Percentiles rank a stretch among this genome's conserved stretches.
Conservation (phyloP, 2,888 invertebrate genomes). For the Crematogaster levior region DNA sequence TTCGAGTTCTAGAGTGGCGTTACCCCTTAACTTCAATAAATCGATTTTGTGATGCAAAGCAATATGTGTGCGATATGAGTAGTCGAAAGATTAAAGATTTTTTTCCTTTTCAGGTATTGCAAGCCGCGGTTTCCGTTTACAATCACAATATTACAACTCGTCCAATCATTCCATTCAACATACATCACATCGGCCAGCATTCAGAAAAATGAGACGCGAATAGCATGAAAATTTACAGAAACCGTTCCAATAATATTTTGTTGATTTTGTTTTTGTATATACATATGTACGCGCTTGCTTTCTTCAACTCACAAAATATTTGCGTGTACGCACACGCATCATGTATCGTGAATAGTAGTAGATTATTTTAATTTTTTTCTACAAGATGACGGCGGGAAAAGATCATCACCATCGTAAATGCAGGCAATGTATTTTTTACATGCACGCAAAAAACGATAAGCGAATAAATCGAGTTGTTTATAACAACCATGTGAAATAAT, state of each 20-base stretch:
- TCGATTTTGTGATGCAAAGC: background rate
- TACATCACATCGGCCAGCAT: slow-evolving; percentile 78
- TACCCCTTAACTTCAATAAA: slow-evolving; percentile 12
- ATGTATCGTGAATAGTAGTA: slow-evolving; percentile 69
- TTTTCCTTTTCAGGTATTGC: slow-evolving; percentile 80
- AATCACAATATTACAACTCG: slow-evolving; percentile 82
- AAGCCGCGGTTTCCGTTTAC: slow-evolving; percentile 58
- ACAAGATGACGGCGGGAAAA: slow-evolving; percentile 58
- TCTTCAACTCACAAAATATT: slow-evolving; percentile 28
- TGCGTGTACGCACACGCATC: slow-evolving; percentile 58
- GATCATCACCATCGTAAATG: slow-evolving; percentile 66
- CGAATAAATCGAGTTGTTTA: slow-evolving; percentile 75
- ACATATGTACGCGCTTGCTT: slow-evolving; percentile 60
- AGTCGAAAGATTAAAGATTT: slow-evolving; percentile 51
- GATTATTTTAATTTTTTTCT: slow-evolving; percentile 83
- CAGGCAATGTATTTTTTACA: slow-evolving; percentile 84
- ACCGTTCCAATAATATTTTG: slow-evolving; percentile 71
- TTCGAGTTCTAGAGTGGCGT: too few species aligned
- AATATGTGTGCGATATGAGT: background rate
- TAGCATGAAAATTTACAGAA: slow-evolving; percentile 76
- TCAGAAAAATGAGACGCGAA: slow-evolving; percentile 69
- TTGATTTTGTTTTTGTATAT: slow-evolving; percentile 62
- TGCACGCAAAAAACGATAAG: slow-evolving; percentile 66
- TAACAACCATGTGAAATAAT: slow-evolving; percentile 75
- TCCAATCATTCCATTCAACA: slow-evolving; percentile 84